Percentiles rank a stretch among this genome's conserved stretches.
Evolutionary conservation across 1,140 invertebrate species (phyloP).

Genomic region (Brachionus sp.): DNA sequence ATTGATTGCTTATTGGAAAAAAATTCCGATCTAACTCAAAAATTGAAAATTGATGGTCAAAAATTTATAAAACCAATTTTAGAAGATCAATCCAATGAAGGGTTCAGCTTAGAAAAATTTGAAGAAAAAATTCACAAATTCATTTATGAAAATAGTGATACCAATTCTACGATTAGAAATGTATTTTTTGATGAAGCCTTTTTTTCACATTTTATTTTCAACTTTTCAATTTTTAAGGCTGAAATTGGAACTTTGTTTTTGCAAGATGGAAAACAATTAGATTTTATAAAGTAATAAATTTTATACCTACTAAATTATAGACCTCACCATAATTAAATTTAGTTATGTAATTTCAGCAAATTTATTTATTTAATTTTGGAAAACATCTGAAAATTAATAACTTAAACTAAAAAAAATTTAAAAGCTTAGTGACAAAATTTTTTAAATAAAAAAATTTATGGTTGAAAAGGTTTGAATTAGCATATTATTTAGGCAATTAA

Average conservation of each 20-base stretch:
- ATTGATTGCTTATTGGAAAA: neutral
- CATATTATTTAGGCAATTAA: too few relatives aligned
- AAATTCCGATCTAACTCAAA: neutral
- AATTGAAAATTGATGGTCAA: constrained; percentile 16
- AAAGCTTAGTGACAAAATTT: too few relatives aligned
- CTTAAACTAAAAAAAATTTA: too few relatives aligned
- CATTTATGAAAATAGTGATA: constrained; percentile 20
- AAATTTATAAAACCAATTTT: neutral
- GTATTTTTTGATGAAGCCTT: neutral
- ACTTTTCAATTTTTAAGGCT: neutral
- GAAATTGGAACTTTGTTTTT: neutral
- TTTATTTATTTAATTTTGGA: too few relatives aligned
- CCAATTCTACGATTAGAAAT: neutral
- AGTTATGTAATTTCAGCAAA: neutral
- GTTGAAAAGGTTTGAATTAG: too few relatives aligned
- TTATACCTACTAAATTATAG: neutral
- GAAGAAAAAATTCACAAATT: constrained; percentile 23
- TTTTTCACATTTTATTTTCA: neutral
- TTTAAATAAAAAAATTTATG: too few relatives aligned
- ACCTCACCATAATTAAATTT: neutral
- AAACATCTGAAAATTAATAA: too few relatives aligned
- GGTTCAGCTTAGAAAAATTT: neutral
- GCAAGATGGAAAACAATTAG: neutral
- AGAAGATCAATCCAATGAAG: neutral
- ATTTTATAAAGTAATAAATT: neutral